A percentile compares a stretch with the other conserved stretches of the same genome.
Conservation (phyloP, 2,888 invertebrate genomes). For the Dryococelus australis region DNA sequence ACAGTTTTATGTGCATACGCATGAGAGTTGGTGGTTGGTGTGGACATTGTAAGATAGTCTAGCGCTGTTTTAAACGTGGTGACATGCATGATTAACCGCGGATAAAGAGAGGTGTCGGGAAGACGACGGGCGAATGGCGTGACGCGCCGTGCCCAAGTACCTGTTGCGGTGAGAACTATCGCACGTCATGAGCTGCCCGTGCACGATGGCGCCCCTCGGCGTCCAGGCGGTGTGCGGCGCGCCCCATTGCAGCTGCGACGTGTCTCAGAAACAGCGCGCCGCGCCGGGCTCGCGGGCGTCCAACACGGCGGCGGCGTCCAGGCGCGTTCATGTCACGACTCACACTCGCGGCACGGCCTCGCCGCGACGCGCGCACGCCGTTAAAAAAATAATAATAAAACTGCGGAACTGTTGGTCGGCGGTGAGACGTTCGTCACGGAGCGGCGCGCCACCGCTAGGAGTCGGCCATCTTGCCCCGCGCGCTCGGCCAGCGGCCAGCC, state of each 20-base stretch:
- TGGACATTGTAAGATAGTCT: too few relatives aligned
- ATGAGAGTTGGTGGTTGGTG: too few relatives aligned
- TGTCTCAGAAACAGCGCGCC: too few relatives aligned
- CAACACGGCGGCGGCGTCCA: too few relatives aligned
- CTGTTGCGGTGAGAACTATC: not conserved
- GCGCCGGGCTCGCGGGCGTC: not conserved
- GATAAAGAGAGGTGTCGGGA: not conserved
- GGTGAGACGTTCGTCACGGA: not conserved
- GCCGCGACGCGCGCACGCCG: not conserved
- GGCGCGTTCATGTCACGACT: not conserved
- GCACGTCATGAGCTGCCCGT: too few relatives aligned
- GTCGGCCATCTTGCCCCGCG: slow-evolving; percentile 3
- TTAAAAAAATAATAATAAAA: not conserved
- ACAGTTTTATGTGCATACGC: too few relatives aligned
- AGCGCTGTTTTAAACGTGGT: too few relatives aligned
- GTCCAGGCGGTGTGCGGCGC: not conserved
- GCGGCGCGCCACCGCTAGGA: slow-evolving; percentile 3
- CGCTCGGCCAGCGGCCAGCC: not conserved
- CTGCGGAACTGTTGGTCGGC: not conserved
- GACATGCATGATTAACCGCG: too few relatives aligned
- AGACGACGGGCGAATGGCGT: not conserved
- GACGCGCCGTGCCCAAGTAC: not conserved
- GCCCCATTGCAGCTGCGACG: not conserved
- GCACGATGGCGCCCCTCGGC: not conserved
- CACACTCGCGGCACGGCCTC: not conserved